Evolutionary conservation across 2,113 vertebrate genomes (phyloP), one percentile per base, ranked within the genome.

Genomic region (Gopherus evgoodei): DNA sequence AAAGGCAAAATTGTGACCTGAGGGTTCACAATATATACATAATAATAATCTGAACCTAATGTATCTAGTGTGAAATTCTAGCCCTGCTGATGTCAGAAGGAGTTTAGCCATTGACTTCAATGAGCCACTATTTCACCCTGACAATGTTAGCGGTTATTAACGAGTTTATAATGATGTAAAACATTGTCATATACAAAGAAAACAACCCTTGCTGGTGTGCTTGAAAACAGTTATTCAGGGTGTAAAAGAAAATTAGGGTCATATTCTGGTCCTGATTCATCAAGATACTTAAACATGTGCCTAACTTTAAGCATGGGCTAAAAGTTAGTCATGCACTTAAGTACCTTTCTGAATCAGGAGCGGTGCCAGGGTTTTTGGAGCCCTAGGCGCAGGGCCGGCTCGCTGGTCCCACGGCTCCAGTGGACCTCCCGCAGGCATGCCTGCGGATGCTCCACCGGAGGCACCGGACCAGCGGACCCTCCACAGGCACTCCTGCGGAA

Each of bases 1-100:
- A 1, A 29, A 8, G 19, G 1, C 59, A n/a, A 5, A 22, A 0
- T 11, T 1, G 1, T 1, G 35, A 5, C 49, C 7, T 19, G 9
- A 31, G 44, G n/a, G 1, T 22, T 49, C 69, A 3, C 1, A 47
- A 9, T 54, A 9, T 3, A 16, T 1, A 2, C 0, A 24, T 52
- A 8, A 54, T 54, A 10, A 0, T 16, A 29, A 27, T 54, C 56
- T 75, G n/a, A 25, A 10, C 29, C 52, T n/a, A 44, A 78, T 25
- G 13, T 47, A 83, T 4, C 21, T 24, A 16, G 31, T 0, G 44
- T 50, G 65, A 14, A 19, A 2, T 3, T 5, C 52, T n/a, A 86
- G 52, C 24, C 7, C 3, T 29, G 11, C 1, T 78, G 11, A 47
- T 12, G 2, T 78, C 75, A 78, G 27, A 42, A 11, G 42, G 75